phyloP scores from a whole-genome alignment of 2,797 vertebrate genomes.

The Squalus acanthias region DNA sequence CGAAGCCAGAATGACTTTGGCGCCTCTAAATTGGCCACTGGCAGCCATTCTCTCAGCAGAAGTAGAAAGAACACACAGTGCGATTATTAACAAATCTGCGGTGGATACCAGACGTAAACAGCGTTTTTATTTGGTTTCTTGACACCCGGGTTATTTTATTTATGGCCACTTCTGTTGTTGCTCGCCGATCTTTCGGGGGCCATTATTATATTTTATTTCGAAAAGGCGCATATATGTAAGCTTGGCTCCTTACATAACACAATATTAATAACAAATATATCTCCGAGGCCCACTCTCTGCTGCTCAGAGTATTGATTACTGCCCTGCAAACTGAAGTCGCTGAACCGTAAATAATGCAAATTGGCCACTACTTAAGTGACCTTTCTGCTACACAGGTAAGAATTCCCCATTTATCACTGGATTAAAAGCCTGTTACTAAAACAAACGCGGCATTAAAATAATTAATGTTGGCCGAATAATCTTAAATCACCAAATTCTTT shows the following conservation, averaged over 20 bases:
- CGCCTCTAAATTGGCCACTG: not conserved
- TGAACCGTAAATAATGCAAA: conserved; percentile 51
- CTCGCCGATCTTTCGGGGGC: not conserved
- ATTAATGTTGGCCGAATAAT: conserved; percentile 62
- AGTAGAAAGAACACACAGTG: too few relatives aligned
- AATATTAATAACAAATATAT: not conserved
- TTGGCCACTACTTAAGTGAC: conserved; percentile 53
- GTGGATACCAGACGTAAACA: too few relatives aligned
- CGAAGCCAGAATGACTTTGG: not conserved
- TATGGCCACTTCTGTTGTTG: not conserved
- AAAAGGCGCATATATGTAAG: not conserved
- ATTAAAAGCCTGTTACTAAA: conserved; percentile 59
- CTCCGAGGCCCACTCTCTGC: not conserved
- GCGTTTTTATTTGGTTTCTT: too few relatives aligned
- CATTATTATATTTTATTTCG: not conserved
- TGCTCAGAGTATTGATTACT: conserved; percentile 10
- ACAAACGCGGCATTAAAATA: conserved; percentile 51
- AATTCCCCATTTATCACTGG: conserved; percentile 51
- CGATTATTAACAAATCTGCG: not conserved
- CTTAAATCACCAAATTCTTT: conserved; percentile 64
- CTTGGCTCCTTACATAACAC: not conserved
- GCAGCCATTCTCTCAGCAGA: too few relatives aligned
- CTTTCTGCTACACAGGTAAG: conserved; percentile 53
- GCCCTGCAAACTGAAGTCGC: conserved; percentile 39
- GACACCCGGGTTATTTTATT: not conserved